Base-by-base conservation (phyloP, 2,113 vertebrate genomes). In the Parotia lawesii region DNA sequence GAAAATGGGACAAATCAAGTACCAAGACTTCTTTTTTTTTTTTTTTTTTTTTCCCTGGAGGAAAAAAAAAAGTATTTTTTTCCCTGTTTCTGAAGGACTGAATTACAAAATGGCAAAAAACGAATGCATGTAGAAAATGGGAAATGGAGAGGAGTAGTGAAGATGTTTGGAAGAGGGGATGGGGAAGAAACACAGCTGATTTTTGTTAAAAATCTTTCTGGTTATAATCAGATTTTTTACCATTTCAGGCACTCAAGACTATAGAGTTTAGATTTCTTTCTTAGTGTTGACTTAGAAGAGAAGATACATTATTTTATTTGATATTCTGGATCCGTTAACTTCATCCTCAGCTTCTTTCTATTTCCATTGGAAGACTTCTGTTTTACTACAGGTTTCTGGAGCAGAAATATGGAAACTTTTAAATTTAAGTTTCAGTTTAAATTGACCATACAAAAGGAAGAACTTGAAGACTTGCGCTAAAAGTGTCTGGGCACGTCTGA, bases 1-100 rank as follows among this genome's bases (percentile, higher is more conserved):
- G 22, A 80, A 90, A 83, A 65, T 20, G 3, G 53, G 57, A 17
- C 10, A 53, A 91, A 84, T 38, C 10, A 73, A 77, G 23, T 4
- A 3, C 20, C 19, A 28, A 57, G 5, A 24, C 3, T 42, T 44
- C 4, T 35, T 1, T 21, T 28, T 6, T 6, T 31, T 24, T n/a
- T 24, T n/a, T 12, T n/a, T 8, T n/a, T n/a, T n/a, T n/a, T n/a
- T n/a, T n/a, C n/a, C n/a, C n/a, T 0, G 8, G 20, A 8, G 4
- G 12, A 9, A 44, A 23, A 11, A 2, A 9, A 44, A 23, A 11
- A 1, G 0, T 14, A 2, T 15, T 47, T 27, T 27, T 24, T 5
- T 1, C 3, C 9, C 3, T 56, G 2, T 62, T 70, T 79, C 31
- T 82, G 65, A 75, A 66, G 40, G 38, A 22, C 47, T 22, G 37